These are phyloP conservation scores for Hoplostethus mediterraneus DNA, from an alignment of 2,797 vertebrate genomes.

Conservation along the genomic window DNA sequence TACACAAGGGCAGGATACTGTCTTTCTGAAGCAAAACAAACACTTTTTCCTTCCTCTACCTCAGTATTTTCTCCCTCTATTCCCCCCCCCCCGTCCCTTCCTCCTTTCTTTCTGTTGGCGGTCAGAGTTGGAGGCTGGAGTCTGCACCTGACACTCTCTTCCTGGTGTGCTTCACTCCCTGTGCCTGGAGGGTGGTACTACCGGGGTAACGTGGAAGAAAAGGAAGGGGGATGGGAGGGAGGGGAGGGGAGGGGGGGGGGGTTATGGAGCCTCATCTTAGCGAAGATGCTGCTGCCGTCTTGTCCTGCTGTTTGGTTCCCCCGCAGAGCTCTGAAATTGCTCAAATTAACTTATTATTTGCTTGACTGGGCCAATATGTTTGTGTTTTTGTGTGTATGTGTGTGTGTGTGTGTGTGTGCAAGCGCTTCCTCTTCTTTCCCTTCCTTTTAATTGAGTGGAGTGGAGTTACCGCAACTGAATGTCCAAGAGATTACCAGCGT, in stretches of 20 bases:
- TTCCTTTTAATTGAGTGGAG: slow-evolving; percentile 83
- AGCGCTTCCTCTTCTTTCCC: slow-evolving; percentile 53
- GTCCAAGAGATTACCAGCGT: slow-evolving; percentile 76
- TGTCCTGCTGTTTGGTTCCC: slow-evolving; percentile 85
- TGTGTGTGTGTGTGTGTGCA: slow-evolving; percentile 63
- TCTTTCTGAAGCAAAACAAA: slow-evolving; percentile 62
- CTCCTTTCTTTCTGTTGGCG: slow-evolving; percentile 23
- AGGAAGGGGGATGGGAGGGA: slow-evolving; percentile 49
- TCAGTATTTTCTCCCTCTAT: not conserved
- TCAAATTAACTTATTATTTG: slow-evolving; percentile 92
- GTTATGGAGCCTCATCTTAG: slow-evolving; percentile 61
- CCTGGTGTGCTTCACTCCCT: slow-evolving; percentile 39
- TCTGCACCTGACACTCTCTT: slow-evolving; percentile 47
- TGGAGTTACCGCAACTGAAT: slow-evolving; percentile 76
- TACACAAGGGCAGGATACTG: slow-evolving; percentile 53
- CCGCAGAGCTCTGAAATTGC: slow-evolving; percentile 87
- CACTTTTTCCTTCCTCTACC: slow-evolving; percentile 37
- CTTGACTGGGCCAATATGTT: slow-evolving; percentile 89
- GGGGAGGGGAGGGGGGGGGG: too few species aligned
- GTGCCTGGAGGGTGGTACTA: slow-evolving; percentile 45
- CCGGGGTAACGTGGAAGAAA: slow-evolving; percentile 47
- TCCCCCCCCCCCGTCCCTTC: not conserved
- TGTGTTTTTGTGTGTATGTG: slow-evolving; percentile 82
- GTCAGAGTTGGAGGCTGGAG: slow-evolving; percentile 45
- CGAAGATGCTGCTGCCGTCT: slow-evolving; percentile 77